Base-by-base conservation (phyloP, 2,113 vertebrate genomes). In the Gopherus flavomarginatus region DNA sequence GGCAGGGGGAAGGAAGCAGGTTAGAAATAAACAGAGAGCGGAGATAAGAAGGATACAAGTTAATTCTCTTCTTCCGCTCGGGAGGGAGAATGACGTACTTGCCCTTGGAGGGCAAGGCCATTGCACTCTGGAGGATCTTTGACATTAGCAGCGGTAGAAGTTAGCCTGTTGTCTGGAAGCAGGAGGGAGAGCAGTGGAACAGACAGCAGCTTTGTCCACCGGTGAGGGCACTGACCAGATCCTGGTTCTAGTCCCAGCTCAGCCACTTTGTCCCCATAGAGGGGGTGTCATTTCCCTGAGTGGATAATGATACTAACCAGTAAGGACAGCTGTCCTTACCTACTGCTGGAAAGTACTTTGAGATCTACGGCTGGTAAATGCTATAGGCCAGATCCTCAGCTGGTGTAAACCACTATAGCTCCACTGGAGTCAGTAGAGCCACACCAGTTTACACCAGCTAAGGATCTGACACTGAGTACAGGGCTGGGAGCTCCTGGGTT, bases 21-120 rank as follows among this genome's bases (percentile, higher is more conserved):
- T 98, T 98, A 98, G 96, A 96, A 96, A 96, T 96, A 98, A 98
- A 98, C 98, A 98, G 94, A 96, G 98, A 98, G 98, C 86, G 27
- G 97, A 98, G 98, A 98, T 97, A 97, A 98, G 98, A 98, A 87
- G 97, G 98, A 95, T 96, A 97, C 44, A 56, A 98, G 97, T 98
- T 98, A 97, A 98, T 96, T 98, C 94, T 95, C 97, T 93, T 3
- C 19, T 19, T 96, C 80, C 92, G 82, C 78, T 5, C 57, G 86
- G 85, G 94, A 92, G 96, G 82, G 90, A 78, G 69, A 85, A 52
- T 78, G 82, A 79, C 35, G 86, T 59, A 57, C 83, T 91, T 96
- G 96, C 88, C 97, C 95, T 97, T 98, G 97, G 96, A 97, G 93
- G 89, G 83, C 72, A 38, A 80, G 44, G 47, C 59, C 62, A 42